Percentiles rank a stretch among this genome's conserved stretches.
phyloP scores from a whole-genome alignment of 2,888 invertebrate genomes.

The Nemurella pictetii region DNA sequence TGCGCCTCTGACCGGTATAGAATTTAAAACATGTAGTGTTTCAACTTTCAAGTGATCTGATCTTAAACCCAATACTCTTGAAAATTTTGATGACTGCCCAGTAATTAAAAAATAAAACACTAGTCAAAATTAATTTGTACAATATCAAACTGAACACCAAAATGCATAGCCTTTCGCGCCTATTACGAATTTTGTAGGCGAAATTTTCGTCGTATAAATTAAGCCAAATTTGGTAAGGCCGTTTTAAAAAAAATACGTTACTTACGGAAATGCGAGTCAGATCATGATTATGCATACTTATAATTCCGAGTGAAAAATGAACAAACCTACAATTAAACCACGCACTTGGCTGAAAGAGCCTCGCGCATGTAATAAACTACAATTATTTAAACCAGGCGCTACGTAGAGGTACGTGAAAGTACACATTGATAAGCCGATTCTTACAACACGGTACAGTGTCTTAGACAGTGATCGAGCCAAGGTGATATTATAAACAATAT shows the following conservation, averaged over 20 bases:
- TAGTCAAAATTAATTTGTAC: no score
- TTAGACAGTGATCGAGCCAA: neutral
- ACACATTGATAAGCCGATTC: neutral
- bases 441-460: neutral
- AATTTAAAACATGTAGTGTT: no score
- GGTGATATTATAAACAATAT: conserved; percentile 6
- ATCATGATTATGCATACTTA: neutral
- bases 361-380: neutral
- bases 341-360: neutral
- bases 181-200: neutral
- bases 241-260: neutral
- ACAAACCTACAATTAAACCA: neutral
- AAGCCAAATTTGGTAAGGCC: neutral
- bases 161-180: no score
- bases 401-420: neutral
- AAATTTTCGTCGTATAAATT: neutral
- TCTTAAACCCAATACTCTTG: no score
- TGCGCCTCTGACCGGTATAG: no score
- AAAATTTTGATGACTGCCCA: no score
- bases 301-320: neutral
- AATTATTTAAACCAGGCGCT: neutral
- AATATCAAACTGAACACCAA: no score
- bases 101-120: no score
- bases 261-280: neutral
- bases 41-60: no score